A percentile compares a stretch with the other conserved stretches of the same genome.
phyloP scores from a whole-genome alignment of 2,113 vertebrate species.

The Pelusios castaneus region DNA sequence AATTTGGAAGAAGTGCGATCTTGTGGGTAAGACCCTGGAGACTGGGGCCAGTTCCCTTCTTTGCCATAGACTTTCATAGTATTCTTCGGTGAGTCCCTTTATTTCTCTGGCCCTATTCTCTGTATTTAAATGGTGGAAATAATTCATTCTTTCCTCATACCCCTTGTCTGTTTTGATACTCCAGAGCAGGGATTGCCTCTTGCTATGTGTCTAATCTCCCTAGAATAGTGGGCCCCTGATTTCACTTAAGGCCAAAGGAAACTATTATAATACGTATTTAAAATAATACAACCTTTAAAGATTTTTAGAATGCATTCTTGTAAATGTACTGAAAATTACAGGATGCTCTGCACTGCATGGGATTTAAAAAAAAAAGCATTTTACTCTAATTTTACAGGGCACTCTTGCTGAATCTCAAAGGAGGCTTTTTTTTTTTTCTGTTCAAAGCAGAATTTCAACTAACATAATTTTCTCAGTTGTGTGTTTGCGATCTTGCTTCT shows the following conservation, averaged over 20 bases:
- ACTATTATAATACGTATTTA: not conserved
- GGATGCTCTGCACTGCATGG: not conserved
- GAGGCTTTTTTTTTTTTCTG: not conserved
- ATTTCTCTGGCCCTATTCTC: not conserved
- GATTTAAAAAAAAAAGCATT: not conserved
- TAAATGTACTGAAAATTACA: constrained; percentile 2
- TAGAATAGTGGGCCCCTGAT: not conserved
- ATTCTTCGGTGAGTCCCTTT: fast-evolving
- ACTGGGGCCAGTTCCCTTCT: not conserved
- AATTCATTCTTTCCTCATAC: not conserved
- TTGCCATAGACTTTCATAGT: not conserved
- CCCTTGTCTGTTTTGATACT: not conserved
- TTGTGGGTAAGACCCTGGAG: not conserved
- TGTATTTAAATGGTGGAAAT: not conserved
- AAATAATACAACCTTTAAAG: not conserved
- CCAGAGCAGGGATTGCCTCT: not conserved
- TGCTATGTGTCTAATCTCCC: not conserved
- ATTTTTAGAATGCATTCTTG: not conserved
- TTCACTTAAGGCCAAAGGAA: not conserved
- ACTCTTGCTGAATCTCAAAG: not conserved
- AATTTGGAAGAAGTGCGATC: not conserved
- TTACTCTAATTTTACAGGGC: not conserved
- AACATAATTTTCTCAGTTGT: not conserved
- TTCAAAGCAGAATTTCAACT: constrained; percentile 19
- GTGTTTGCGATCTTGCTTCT: constrained; percentile 1